A percentile compares a stretch with the other conserved stretches of the same genome.
These are phyloP conservation scores for Eubasilissa regina DNA, from an alignment of 1,140 invertebrate genomes.

Conservation along the genomic window DNA sequence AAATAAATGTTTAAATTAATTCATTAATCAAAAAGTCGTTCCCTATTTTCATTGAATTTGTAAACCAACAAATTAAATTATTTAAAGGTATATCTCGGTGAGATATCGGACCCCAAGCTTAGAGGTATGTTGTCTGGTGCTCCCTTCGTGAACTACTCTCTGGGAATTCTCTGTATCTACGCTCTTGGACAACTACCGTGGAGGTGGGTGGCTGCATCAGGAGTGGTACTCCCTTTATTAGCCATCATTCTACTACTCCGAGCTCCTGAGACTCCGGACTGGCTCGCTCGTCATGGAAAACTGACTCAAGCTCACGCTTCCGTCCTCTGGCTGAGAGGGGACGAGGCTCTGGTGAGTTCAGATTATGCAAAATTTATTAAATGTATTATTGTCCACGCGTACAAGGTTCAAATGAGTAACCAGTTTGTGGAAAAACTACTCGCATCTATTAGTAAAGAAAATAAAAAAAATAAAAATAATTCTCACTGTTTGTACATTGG, in stretches of 20 bases:
- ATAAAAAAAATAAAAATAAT: no score
- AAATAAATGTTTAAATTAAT: no score
- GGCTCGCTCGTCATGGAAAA: constrained; percentile 77
- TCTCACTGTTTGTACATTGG: no score
- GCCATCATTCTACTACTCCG: constrained; percentile 75
- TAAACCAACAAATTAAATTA: neutral
- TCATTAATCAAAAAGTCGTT: no score
- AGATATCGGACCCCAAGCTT: constrained; percentile 79
- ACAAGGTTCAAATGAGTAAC: no score
- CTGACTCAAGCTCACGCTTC: constrained; percentile 77
- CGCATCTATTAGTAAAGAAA: no score
- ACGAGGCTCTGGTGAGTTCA: constrained; percentile 69
- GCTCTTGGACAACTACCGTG: constrained; percentile 78
- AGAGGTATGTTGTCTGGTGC: constrained; percentile 78
- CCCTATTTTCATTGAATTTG: no score
- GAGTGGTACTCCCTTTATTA: constrained; percentile 74
- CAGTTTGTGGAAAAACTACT: no score
- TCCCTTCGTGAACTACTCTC: constrained; percentile 79
- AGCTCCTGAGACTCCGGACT: constrained; percentile 82
- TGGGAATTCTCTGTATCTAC: constrained; percentile 82
- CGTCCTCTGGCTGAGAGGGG: constrained; percentile 78
- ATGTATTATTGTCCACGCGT: no score
- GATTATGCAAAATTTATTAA: no score
- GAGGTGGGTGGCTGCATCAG: constrained; percentile 77
- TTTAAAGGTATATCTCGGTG: constrained; percentile 79